Evolutionary conservation across 2,888 invertebrate species (phyloP).

Genomic region (Sphaeridia pumilis): DNA sequence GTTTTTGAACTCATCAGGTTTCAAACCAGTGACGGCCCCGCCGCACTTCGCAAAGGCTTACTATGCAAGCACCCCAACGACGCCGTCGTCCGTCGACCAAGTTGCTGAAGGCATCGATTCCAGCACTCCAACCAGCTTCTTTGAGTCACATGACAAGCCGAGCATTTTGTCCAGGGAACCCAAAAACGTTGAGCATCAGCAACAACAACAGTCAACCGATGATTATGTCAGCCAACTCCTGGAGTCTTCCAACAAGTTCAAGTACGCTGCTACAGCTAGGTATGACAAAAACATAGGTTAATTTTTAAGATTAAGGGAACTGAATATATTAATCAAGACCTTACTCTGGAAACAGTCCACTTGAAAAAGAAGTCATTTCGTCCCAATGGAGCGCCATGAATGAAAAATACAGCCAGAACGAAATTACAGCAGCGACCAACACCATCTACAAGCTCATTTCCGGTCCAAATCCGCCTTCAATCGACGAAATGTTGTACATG

Average conservation of each 20-base stretch:
- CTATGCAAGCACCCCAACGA: constrained; percentile 20
- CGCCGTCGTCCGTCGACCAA: neutral
- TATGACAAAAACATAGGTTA: too few species aligned
- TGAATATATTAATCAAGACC: neutral
- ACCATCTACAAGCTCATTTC: constrained; percentile 18
- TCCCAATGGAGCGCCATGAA: constrained; percentile 22
- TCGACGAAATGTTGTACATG: constrained; percentile 15
- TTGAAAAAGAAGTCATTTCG: constrained; percentile 6
- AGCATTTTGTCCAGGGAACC: constrained; percentile 1
- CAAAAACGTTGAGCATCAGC: constrained; percentile 2
- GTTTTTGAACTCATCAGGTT: constrained; percentile 17
- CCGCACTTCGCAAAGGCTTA: constrained; percentile 25
- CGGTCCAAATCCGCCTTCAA: constrained; percentile 13
- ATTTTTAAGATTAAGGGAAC: neutral
- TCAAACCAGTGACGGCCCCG: constrained; percentile 27
- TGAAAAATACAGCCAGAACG: constrained; percentile 21
- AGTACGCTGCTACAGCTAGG: constrained; percentile 10
- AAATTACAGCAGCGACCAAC: constrained; percentile 25
- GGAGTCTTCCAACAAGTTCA: constrained; percentile 10
- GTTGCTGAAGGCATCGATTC: neutral
- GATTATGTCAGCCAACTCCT: constrained; percentile 10
- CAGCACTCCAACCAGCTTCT: neutral
- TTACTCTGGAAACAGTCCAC: constrained; percentile 1
- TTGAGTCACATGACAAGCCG: constrained; percentile 8
- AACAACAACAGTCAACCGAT: constrained; percentile 1